Percentiles rank a stretch among this genome's conserved stretches.
These are phyloP conservation scores for Seira ritae DNA, from an alignment of 2,888 invertebrate species.

Conservation along the genomic window DNA sequence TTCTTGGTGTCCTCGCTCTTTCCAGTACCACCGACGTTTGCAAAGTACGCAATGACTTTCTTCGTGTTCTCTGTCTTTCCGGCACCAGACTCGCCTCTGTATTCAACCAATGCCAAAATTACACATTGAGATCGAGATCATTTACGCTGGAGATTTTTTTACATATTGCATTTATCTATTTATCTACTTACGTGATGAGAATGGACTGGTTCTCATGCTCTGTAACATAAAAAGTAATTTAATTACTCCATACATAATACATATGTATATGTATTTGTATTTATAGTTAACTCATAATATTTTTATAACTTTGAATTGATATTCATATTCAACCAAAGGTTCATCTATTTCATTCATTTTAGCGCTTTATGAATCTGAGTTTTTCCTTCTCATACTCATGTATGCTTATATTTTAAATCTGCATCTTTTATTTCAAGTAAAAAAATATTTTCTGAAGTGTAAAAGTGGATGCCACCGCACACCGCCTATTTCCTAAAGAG, in stretches of 20 bases:
- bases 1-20: slow-evolving; percentile 80
- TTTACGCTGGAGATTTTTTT: background rate
- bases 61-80: slow-evolving; percentile 99
- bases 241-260: too few relatives aligned
- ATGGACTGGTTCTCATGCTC: slow-evolving; percentile 92
- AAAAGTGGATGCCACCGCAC: slow-evolving; percentile 27
- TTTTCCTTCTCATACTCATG: too few relatives aligned
- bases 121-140: background rate
- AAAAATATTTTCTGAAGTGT: slow-evolving; percentile 28
- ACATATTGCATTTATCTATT: background rate
- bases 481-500: too few relatives aligned
- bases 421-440: too few relatives aligned
- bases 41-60: slow-evolving; percentile 99
- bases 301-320: too few relatives aligned
- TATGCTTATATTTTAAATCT: too few relatives aligned
- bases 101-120: background rate
- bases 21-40: slow-evolving; percentile 92
- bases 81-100: slow-evolving; percentile 98
- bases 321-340: too few relatives aligned
- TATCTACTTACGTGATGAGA: slow-evolving; percentile 95
- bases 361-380: too few relatives aligned
- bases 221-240: background rate
- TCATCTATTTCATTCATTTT: too few relatives aligned
- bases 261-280: too few relatives aligned
- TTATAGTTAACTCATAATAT: too few relatives aligned